Evolutionary conservation across 2,113 vertebrate species (phyloP).

Genomic region (Scortum barcoo): DNA sequence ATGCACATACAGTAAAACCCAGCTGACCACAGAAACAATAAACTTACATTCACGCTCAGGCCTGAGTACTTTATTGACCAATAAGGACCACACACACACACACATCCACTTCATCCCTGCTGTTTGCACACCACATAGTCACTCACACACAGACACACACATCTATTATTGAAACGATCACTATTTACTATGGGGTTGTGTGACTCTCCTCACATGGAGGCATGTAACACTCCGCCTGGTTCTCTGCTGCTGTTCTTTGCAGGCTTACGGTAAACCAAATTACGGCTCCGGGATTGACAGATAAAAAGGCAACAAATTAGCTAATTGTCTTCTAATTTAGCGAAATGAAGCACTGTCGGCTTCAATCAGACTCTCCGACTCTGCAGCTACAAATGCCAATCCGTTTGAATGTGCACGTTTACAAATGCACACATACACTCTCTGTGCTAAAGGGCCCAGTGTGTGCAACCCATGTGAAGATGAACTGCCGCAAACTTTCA

Average conservation of each 20-base stretch:
- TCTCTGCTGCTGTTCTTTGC: slow-evolving; percentile 29
- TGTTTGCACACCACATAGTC: slow-evolving; percentile 37
- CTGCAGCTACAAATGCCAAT: neutral
- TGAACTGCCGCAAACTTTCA: slow-evolving; percentile 5
- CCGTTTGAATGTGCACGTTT: neutral
- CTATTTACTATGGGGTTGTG: slow-evolving; percentile 43
- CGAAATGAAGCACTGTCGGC: slow-evolving; percentile 7
- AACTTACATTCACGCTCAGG: slow-evolving; percentile 54
- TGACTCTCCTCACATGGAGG: slow-evolving; percentile 26
- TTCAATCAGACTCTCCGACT: slow-evolving; percentile 12
- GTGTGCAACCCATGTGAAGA: neutral
- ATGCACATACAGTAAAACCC: slow-evolving; percentile 23
- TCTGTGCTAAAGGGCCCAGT: neutral
- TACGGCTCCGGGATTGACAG: neutral
- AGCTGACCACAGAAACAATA: slow-evolving; percentile 62
- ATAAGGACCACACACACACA: slow-evolving; percentile 55
- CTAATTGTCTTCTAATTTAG: slow-evolving; percentile 13
- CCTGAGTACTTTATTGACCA: slow-evolving; percentile 67
- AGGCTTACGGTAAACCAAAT: slow-evolving; percentile 1
- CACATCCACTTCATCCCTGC: slow-evolving; percentile 36
- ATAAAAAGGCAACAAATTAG: slow-evolving; percentile 16
- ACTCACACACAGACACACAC: slow-evolving; percentile 18
- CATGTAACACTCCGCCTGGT: slow-evolving; percentile 8
- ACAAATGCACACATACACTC: neutral
- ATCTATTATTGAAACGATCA: slow-evolving; percentile 64